Percentiles rank a stretch among this genome's conserved stretches.
These are phyloP conservation scores for Molorchus minor DNA, from an alignment of 2,888 invertebrate species.

Conservation along the genomic window DNA sequence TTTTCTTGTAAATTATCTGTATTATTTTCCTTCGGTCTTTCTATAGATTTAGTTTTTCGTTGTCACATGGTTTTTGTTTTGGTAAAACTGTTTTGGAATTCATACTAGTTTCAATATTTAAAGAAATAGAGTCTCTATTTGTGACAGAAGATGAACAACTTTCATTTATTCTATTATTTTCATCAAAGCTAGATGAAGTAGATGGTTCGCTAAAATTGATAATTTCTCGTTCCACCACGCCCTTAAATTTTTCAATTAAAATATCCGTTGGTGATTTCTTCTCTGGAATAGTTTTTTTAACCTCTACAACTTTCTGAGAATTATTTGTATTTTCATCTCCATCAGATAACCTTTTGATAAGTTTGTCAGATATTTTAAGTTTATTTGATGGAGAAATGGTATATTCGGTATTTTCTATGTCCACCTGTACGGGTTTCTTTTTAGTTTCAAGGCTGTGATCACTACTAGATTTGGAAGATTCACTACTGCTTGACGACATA, in stretches of 20 bases:
- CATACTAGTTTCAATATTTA: too few species aligned
- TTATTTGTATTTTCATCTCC: constrained; percentile 23
- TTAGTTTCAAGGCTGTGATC: constrained; percentile 41
- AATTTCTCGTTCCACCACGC: constrained; percentile 17
- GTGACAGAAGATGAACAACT: background rate
- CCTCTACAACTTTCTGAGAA: constrained; percentile 29
- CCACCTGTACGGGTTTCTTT: constrained; percentile 52
- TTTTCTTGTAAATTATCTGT: too few species aligned
- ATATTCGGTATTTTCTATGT: constrained; percentile 50
- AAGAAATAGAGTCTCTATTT: too few species aligned
- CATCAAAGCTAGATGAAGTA: constrained; percentile 5
- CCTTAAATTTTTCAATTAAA: constrained; percentile 29
- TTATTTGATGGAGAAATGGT: constrained; percentile 52
- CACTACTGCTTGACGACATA: constrained; percentile 39
- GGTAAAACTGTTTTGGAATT: too few species aligned
- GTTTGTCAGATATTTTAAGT: constrained; percentile 55
- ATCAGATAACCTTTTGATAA: constrained; percentile 56
- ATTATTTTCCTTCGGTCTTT: too few species aligned
- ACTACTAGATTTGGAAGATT: constrained; percentile 37
- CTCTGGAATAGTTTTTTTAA: constrained; percentile 23
- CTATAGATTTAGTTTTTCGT: too few species aligned
- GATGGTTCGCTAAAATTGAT: constrained; percentile 12
- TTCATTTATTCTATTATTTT: background rate
- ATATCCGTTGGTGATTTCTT: constrained; percentile 29
- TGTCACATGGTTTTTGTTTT: too few species aligned